Conservation (phyloP, 1,140 invertebrate species). For the Dendrolimus punctatus region DNA sequence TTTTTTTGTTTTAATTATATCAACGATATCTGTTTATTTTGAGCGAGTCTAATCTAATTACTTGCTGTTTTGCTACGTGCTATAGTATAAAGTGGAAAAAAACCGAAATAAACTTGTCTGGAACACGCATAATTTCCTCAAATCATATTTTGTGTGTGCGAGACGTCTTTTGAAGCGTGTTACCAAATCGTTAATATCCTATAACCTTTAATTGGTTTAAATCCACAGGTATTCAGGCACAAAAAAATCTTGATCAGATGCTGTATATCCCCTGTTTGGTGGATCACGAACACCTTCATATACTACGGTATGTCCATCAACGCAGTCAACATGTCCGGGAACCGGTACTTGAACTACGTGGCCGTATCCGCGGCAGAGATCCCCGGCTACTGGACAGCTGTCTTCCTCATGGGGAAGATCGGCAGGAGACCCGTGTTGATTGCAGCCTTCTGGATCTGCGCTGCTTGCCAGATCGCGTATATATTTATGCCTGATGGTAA, state of each 20-base stretch:
- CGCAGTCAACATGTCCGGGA: slow-evolving; percentile 80
- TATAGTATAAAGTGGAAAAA: too few species aligned
- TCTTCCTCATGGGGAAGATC: slow-evolving; percentile 73
- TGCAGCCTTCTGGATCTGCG: slow-evolving; percentile 73
- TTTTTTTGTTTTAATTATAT: too few species aligned
- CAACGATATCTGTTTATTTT: too few species aligned
- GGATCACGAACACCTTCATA: slow-evolving; percentile 80
- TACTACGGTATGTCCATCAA: slow-evolving; percentile 88
- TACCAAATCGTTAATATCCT: too few species aligned
- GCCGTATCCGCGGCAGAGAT: slow-evolving; percentile 78
- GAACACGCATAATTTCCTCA: too few species aligned
- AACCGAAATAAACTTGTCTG: too few species aligned
- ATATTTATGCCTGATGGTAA: slow-evolving; percentile 45
- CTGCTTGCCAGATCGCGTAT: slow-evolving; percentile 55
- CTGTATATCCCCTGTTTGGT: slow-evolving; percentile 78
- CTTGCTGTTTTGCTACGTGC: too few species aligned
- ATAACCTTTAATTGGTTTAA: too few species aligned
- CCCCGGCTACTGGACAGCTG: slow-evolving; percentile 77
- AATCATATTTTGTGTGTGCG: too few species aligned
- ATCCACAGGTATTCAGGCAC: slow-evolving; percentile 5
- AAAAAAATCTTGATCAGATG: slow-evolving; percentile 70
- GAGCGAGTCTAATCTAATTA: too few species aligned
- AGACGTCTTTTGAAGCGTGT: too few species aligned
- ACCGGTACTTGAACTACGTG: slow-evolving; percentile 80
- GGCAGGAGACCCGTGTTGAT: slow-evolving; percentile 75